Evolutionary conservation across 2,113 vertebrate genomes (phyloP).

Genomic region (Paramormyrops kingsleyae): DNA sequence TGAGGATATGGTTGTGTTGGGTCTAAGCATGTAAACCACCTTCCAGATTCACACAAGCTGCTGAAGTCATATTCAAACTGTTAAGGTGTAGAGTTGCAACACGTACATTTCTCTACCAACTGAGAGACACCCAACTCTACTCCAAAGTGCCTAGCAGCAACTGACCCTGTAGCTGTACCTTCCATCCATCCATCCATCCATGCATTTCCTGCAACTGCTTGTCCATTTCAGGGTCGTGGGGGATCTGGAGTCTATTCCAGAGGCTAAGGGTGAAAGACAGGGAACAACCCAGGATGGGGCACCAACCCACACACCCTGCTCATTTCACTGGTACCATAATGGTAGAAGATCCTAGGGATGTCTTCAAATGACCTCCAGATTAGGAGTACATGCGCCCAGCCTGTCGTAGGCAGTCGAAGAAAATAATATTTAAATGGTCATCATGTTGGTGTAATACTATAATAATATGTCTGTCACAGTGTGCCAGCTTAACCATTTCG

Average conservation of each 20-base stretch:
- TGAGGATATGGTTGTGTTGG: not conserved
- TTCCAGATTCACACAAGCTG: not conserved
- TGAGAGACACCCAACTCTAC: not conserved
- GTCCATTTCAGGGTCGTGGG: not conserved
- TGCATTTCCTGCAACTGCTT: not conserved
- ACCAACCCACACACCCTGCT: not conserved
- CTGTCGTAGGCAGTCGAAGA: not conserved
- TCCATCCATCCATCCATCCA: not conserved
- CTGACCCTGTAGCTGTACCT: not conserved
- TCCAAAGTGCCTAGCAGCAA: not conserved
- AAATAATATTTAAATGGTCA: not conserved
- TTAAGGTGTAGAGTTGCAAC: not conserved
- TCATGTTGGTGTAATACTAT: not conserved
- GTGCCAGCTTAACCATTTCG: not conserved
- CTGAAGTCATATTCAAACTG: not conserved
- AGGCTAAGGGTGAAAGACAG: not conserved
- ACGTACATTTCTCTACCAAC: not conserved
- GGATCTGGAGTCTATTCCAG: not conserved
- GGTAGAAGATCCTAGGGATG: not conserved
- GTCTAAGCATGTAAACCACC: not conserved
- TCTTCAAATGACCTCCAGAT: not conserved
- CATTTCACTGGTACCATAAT: not conserved
- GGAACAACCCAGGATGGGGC: not conserved
- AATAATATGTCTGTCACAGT: not conserved
- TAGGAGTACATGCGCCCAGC: not conserved